Conservation (phyloP, 2,113 vertebrate species). For the Psettodes erumei region DNA sequence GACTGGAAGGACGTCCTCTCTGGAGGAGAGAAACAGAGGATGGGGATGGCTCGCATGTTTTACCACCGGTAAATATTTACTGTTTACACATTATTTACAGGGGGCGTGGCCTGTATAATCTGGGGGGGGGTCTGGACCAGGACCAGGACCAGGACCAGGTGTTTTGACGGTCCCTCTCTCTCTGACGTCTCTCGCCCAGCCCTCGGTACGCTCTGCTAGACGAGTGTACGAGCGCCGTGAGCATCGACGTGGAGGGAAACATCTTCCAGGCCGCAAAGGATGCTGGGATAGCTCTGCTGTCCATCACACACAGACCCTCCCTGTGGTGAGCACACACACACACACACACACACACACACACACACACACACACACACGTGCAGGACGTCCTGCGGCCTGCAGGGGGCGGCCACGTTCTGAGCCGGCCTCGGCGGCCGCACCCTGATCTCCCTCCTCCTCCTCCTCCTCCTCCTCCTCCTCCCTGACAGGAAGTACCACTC, state of each 20-base stretch:
- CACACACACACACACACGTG: neutral
- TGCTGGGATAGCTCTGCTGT: slow-evolving; percentile 94
- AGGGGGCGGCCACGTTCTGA: slow-evolving; percentile 44
- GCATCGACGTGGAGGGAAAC: slow-evolving; percentile 97
- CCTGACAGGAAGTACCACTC: slow-evolving; percentile 96
- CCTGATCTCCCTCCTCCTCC: neutral
- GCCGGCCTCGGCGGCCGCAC: slow-evolving; percentile 13
- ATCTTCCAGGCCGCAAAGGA: slow-evolving; percentile 97
- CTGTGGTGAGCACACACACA: slow-evolving; percentile 87
- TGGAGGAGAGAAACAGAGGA: slow-evolving; percentile 97
- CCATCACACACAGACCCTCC: slow-evolving; percentile 97
- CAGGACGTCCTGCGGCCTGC: slow-evolving; percentile 25
- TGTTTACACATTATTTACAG: neutral
- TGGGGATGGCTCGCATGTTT: slow-evolving; percentile 99
- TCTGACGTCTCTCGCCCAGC: slow-evolving; percentile 73
- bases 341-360: slow-evolving; percentile 30
- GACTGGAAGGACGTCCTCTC: slow-evolving; percentile 99
- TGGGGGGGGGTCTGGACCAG: neutral
- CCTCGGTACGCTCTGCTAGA: slow-evolving; percentile 95
- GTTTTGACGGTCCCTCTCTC: neutral
- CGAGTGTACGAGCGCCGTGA: slow-evolving; percentile 97
- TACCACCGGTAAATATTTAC: slow-evolving; percentile 88
- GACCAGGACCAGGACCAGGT: neutral
- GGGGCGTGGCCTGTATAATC: too few relatives aligned
- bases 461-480: slow-evolving; percentile 31